Evolutionary conservation across 2,797 vertebrate genomes (phyloP).

Genomic region (Ptychobarbus kaznakovi): DNA sequence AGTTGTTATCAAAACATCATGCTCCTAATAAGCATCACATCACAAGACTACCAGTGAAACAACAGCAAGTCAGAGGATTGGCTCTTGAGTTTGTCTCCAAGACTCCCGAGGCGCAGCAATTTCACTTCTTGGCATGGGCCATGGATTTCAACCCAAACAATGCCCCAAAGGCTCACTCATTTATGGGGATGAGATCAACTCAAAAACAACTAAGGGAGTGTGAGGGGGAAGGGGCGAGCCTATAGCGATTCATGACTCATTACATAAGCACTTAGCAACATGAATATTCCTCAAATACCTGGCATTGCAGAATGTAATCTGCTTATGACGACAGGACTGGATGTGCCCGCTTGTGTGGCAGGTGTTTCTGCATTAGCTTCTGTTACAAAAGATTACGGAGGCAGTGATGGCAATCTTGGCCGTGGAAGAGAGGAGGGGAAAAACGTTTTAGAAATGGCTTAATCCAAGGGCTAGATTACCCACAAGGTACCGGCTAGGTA

Average conservation of each 20-base stretch:
- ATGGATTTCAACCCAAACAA: slow-evolving; percentile 87
- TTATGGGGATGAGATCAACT: slow-evolving; percentile 54
- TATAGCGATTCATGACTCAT: slow-evolving; percentile 90
- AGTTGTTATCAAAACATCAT: slow-evolving; percentile 47
- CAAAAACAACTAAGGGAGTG: slow-evolving; percentile 46
- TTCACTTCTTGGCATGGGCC: slow-evolving; percentile 80
- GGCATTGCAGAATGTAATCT: slow-evolving; percentile 93
- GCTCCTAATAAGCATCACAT: slow-evolving; percentile 46
- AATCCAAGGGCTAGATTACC: slow-evolving; percentile 64
- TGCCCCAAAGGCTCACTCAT: slow-evolving; percentile 83
- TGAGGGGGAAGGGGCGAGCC: slow-evolving; percentile 39
- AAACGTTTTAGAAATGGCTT: slow-evolving; percentile 56
- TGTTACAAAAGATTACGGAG: slow-evolving; percentile 72
- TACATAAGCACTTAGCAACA: slow-evolving; percentile 95
- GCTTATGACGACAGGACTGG: slow-evolving; percentile 90
- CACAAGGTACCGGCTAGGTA: slow-evolving; percentile 64
- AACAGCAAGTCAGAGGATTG: slow-evolving; percentile 53
- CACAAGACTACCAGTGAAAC: slow-evolving; percentile 52
- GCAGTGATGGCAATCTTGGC: slow-evolving; percentile 66
- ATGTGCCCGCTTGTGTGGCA: slow-evolving; percentile 90
- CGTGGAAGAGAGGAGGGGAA: slow-evolving; percentile 53
- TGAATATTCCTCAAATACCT: slow-evolving; percentile 95
- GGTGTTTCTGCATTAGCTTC: slow-evolving; percentile 86
- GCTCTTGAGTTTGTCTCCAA: slow-evolving; percentile 39
- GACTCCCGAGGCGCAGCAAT: slow-evolving; percentile 77